These are phyloP conservation scores for Hoplodrina ambigua DNA, from an alignment of 2,888 invertebrate species.

Conservation along the genomic window DNA sequence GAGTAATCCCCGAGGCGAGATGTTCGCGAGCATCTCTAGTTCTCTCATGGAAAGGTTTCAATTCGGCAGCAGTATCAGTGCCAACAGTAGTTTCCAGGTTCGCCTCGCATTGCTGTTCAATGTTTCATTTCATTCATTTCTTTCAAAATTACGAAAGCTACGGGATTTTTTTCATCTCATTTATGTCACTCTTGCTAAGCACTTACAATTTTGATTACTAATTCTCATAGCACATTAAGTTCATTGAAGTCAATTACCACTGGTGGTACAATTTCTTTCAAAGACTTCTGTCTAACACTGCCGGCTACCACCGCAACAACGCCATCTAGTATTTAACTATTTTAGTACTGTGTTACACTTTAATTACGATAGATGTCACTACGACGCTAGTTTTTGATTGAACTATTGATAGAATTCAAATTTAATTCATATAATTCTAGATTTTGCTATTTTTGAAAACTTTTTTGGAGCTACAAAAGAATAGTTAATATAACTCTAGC, in stretches of 20 bases:
- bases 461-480: neutral
- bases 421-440: neutral
- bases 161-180: slow-evolving; percentile 50
- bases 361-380: slow-evolving; percentile 68
- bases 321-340: slow-evolving; percentile 67
- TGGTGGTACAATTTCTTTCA: neutral
- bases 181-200: slow-evolving; percentile 59
- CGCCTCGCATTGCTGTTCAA: slow-evolving; percentile 84
- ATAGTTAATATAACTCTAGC: neutral
- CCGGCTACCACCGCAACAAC: slow-evolving; percentile 31
- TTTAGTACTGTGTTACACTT: neutral
- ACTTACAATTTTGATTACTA: slow-evolving; percentile 46
- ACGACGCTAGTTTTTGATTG: neutral
- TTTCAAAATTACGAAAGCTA: slow-evolving; percentile 52
- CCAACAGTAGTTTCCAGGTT: slow-evolving; percentile 94
- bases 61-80: slow-evolving; percentile 94
- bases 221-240: slow-evolving; percentile 35
- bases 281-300: neutral
- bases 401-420: neutral
- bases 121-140: slow-evolving; percentile 73
- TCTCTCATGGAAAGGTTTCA: slow-evolving; percentile 95
- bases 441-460: neutral
- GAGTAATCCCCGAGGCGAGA: slow-evolving; percentile 95
- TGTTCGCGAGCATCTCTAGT: slow-evolving; percentile 95
- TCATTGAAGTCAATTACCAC: slow-evolving; percentile 16